Conservation (phyloP, 2,888 invertebrate genomes). For the Smittia sp. region DNA sequence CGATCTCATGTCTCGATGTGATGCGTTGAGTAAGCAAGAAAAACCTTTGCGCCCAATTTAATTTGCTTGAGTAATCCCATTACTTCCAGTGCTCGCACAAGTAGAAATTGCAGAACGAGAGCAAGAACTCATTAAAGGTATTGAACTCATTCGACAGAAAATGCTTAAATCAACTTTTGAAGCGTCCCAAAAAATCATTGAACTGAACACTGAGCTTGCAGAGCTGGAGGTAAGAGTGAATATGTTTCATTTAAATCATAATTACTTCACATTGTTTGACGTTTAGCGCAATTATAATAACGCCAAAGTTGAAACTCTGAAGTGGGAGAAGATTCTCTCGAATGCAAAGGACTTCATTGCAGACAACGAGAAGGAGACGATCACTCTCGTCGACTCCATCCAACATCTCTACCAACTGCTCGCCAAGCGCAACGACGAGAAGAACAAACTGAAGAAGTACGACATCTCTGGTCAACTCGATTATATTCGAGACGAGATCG, state of each 20-base stretch:
- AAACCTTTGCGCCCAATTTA: not conserved
- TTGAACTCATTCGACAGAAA: constrained; percentile 50
- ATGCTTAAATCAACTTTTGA: constrained; percentile 51
- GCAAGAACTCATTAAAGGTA: constrained; percentile 46
- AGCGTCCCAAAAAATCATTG: constrained; percentile 49
- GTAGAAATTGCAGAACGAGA: constrained; percentile 50
- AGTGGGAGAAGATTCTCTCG: constrained; percentile 50
- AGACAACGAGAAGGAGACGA: constrained; percentile 47
- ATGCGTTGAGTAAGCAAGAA: constrained; percentile 50
- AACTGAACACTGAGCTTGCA: constrained; percentile 50
- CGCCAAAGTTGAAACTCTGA: constrained; percentile 47
- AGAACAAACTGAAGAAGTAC: constrained; percentile 41
- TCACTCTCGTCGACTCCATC: constrained; percentile 49
- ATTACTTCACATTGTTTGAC: not conserved
- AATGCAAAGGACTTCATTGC: constrained; percentile 48
- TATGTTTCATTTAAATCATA: not conserved
- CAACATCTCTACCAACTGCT: constrained; percentile 48
- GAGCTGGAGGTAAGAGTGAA: constrained; percentile 46
- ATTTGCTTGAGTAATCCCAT: not conserved
- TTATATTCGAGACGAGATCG: constrained; percentile 49
- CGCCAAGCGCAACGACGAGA: constrained; percentile 47
- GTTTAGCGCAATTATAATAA: constrained; percentile 48
- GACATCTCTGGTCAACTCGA: constrained; percentile 47
- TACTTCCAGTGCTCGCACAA: constrained; percentile 50
- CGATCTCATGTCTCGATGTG: constrained; percentile 52